Conservation (phyloP, 2,888 invertebrate genomes). For the Anthoptus insignis region DNA sequence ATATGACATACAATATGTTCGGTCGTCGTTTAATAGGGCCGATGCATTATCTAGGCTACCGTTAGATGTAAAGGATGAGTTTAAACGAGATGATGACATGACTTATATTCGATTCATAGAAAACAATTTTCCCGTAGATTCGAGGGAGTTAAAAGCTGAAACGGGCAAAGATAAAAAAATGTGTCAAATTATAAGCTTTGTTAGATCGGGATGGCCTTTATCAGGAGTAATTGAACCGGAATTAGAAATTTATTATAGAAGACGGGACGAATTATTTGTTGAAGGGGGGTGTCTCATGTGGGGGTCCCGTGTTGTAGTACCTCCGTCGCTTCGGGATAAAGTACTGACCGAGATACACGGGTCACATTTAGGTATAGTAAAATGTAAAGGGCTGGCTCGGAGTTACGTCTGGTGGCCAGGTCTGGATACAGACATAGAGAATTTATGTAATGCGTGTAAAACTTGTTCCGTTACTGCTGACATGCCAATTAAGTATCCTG, state of each 20-base stretch:
- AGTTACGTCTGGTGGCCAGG: background rate
- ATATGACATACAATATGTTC: background rate
- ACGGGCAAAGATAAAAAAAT: background rate
- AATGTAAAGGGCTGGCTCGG: conserved; percentile 20
- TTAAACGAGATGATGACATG: background rate
- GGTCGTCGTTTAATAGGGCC: background rate
- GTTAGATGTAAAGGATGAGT: background rate
- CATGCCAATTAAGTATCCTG: background rate
- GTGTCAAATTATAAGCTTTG: background rate
- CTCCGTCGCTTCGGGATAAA: conserved; percentile 1
- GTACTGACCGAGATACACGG: conserved; percentile 37
- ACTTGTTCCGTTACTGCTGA: background rate
- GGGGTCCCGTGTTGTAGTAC: conserved; percentile 36
- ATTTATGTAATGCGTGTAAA: background rate
- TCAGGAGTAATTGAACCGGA: background rate
- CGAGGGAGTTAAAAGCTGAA: background rate
- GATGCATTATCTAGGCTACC: conserved; percentile 4
- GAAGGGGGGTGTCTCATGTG: conserved; percentile 41
- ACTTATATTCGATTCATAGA: background rate
- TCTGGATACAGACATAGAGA: background rate
- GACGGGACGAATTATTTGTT: conserved; percentile 35
- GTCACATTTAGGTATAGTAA: conserved; percentile 40
- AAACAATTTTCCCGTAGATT: background rate
- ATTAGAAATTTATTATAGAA: background rate
- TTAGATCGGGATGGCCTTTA: conserved; percentile 1